Conservation (phyloP, 2,888 invertebrate genomes). For the Drosophila setosimentum region DNA sequence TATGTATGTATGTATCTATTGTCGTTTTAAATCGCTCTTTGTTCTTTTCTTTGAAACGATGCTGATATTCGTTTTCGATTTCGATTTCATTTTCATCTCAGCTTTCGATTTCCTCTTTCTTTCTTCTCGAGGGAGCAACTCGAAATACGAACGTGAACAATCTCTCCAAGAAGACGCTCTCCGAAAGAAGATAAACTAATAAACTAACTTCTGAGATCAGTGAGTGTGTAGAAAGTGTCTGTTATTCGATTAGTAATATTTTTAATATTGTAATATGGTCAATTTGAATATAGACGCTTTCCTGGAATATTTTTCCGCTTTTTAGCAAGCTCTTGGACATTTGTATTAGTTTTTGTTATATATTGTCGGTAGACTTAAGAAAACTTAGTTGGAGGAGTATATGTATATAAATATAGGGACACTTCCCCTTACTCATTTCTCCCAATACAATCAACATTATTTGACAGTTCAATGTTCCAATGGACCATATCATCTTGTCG, state of each 20-base stretch:
- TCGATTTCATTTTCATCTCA: slow-evolving; percentile 32
- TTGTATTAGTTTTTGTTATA: not conserved
- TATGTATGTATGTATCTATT: slow-evolving; percentile 13
- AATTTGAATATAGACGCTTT: not conserved
- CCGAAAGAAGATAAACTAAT: not conserved
- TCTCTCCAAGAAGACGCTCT: slow-evolving; percentile 10
- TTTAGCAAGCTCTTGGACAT: not conserved
- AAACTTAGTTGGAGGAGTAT: not conserved
- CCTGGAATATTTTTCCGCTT: not conserved
- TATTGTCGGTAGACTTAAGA: not conserved
- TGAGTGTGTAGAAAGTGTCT: not conserved
- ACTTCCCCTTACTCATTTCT: not conserved
- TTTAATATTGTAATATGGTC: not conserved
- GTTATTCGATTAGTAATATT: not conserved
- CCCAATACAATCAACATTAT: not conserved
- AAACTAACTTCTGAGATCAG: slow-evolving; percentile 1
- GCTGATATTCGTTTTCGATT: slow-evolving; percentile 22
- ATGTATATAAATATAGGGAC: not conserved
- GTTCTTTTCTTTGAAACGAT: slow-evolving; percentile 10
- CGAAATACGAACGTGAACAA: slow-evolving; percentile 1
- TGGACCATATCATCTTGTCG: not conserved
- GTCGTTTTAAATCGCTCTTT: slow-evolving; percentile 26
- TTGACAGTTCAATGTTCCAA: slow-evolving; percentile 10
- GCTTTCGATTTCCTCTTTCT: slow-evolving; percentile 65
- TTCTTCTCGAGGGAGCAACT: slow-evolving; percentile 29